These are phyloP conservation scores for Scopus umbretta DNA, from an alignment of 2,113 vertebrate species.

Conservation along the genomic window DNA sequence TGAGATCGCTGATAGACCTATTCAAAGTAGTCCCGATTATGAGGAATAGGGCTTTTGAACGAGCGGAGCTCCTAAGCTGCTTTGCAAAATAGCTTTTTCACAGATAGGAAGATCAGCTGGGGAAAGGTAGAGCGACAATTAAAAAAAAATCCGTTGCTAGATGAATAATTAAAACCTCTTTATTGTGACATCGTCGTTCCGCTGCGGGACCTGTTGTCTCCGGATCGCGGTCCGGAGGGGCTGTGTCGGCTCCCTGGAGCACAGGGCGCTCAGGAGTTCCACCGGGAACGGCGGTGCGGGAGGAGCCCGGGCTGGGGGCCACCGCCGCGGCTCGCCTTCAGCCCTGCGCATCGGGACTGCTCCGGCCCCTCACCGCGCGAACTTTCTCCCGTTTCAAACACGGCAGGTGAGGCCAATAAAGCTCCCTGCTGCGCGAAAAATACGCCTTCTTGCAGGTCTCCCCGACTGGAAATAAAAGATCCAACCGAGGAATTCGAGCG, in stretches of 20 bases:
- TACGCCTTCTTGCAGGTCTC: background rate
- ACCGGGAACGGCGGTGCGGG: background rate
- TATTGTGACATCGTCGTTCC: background rate
- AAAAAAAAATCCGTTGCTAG: background rate
- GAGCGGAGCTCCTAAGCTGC: slow-evolving; percentile 13
- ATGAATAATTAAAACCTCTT: slow-evolving; percentile 23
- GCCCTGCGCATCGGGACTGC: background rate
- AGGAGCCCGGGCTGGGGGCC: background rate
- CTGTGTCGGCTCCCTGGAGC: background rate
- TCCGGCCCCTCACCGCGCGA: background rate
- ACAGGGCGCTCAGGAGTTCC: background rate
- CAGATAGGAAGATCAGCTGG: slow-evolving; percentile 4
- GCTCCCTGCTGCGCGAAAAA: background rate
- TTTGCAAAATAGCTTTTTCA: slow-evolving; percentile 37
- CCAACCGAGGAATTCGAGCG: slow-evolving; percentile 44
- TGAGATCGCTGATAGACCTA: background rate
- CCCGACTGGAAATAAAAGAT: background rate
- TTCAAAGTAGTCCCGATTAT: slow-evolving; percentile 20
- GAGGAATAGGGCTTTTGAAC: slow-evolving; percentile 11
- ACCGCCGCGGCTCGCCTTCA: background rate
- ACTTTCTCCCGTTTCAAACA: background rate
- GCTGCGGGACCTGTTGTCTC: background rate
- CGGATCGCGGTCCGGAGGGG: background rate
- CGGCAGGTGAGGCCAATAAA: background rate
- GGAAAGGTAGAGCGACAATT: slow-evolving; percentile 2